Base-by-base conservation (phyloP, 1,140 invertebrate species). In the Drosophila willistoni region DNA sequence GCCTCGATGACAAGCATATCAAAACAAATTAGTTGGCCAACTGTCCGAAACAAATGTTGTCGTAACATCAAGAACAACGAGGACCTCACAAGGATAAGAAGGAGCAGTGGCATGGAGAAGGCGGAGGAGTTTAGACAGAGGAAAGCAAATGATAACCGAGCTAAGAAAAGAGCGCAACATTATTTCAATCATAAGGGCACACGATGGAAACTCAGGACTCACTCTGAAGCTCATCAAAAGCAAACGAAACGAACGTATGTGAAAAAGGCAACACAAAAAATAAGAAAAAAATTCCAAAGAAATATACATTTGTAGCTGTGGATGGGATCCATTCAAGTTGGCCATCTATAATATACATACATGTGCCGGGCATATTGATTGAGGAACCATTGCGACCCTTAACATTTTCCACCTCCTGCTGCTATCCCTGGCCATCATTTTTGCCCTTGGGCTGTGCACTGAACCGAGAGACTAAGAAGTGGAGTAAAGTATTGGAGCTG, bases 31-130 rank as follows among this genome's bases (percentile, higher is more conserved):
- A 87, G 83, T 87, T 86, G 83, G 44, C 83, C 83, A 87, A 86
- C 83, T 87, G 83, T 86, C 83, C 79, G 73, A 83, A 87, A 86
- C 83, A 86, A 86, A 86, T 86, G 83, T 82, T 83, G 79, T 81
- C 72, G 75, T 76, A 76, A 73, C 65, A 77, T 68, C 68, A 71
- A 63, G 64, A 71, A 64, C 65, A 61, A 77, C 44, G 34, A 77
- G 68, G 12, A 12, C 34, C 34, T 12, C 65, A 66, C 25, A 29
- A 25, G 25, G 25, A 25, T 61, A 65, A 62, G 64, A 62, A 66
- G 70, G 54, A 5, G 25, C 25, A 25, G 4, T 5, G 5, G 25
- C 25, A 25, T 4, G 25, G 4, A 77, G 61, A 42, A 76, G 74
- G 41, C 1, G 39, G 64, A 70, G 44, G n/a, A 74, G 34, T 7